Base-by-base conservation (phyloP, 2,797 vertebrate species). In the Synanceia verrucosa region DNA sequence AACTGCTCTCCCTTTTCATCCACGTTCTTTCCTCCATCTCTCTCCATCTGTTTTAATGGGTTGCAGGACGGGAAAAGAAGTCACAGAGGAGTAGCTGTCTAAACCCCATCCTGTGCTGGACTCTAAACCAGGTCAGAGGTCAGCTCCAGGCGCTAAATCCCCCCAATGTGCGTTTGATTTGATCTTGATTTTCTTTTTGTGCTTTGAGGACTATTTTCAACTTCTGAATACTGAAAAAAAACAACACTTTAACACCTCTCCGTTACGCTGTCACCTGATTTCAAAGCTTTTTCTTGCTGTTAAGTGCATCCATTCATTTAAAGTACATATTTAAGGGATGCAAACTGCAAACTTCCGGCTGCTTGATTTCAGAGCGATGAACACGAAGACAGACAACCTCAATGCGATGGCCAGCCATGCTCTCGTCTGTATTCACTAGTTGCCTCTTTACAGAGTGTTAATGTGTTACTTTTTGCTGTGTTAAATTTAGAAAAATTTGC, bases 101-200 rank as follows among this genome's bases (percentile, higher is more conserved):
- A 9, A 33, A 46, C 39, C 6, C 23, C 16, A 23, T n/a, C 8
- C 2, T 16, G 70, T 16, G 57, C 65, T 34, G 50, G 34, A 3
- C 44, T 31, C 48, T 18, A 11, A 53, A 21, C 19, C 52, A 12
- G 36, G n/a, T n/a, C n/a, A n/a, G n/a, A n/a, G n/a, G n/a, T 37
- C 59, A 28, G 31, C 21, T 58, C n/a, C 37, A 24, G 14, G 10
- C 0, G 4, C 3, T 70, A 43, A 31, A 26, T 16, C 61, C 67
- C 61, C 67, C 65, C 39, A 55, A 51, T 61, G 29, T 60, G 64
- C n/a, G 1, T 57, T 82, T 9, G 6, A 50, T 72, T 73, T 65
- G 18, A 68, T 79, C 63, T 66, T 2, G 23, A 29, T 28, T 56
- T 47, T 36, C 13, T 47, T n/a, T 81, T 82, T 89, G 85, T 90